Percentiles rank a stretch among this genome's conserved stretches.
These are phyloP conservation scores for Drosophila arawakana DNA, from an alignment of 1,140 invertebrate species.

Conservation along the genomic window DNA sequence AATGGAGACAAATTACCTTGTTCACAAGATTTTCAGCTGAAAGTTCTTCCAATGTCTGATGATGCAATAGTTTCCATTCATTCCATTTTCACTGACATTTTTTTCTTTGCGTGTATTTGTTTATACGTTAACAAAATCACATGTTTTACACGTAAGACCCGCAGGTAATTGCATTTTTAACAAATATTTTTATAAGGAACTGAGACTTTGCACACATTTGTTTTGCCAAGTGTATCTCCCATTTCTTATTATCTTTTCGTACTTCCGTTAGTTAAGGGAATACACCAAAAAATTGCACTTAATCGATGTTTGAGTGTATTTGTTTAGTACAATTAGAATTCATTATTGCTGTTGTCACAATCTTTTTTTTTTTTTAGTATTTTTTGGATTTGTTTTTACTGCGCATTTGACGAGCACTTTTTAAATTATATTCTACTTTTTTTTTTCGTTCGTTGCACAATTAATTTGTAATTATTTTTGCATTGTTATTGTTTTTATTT, in stretches of 20 bases:
- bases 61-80: conserved; percentile 36
- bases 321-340: conserved; percentile 21
- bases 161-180: conserved; percentile 35
- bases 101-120: conserved; percentile 36
- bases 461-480: conserved; percentile 61
- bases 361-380: conserved; percentile 19
- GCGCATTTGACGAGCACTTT: conserved; percentile 50
- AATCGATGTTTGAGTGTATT: conserved; percentile 4
- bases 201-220: conserved; percentile 18
- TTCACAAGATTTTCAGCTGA: conserved; percentile 2
- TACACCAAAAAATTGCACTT: conserved; percentile 44
- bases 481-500: conserved; percentile 51
- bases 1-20: conserved; percentile 20
- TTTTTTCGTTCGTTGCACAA: conserved; percentile 40
- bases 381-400: conserved; percentile 23
- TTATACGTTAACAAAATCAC: conserved; percentile 54
- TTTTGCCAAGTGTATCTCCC: no score
- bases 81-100: conserved; percentile 41
- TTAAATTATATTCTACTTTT: conserved; percentile 33
- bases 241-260: conserved; percentile 8
- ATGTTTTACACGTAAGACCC: conserved; percentile 54
- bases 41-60: conserved; percentile 15
- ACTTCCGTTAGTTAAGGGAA: conserved; percentile 18
- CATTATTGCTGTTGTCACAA: conserved; percentile 22
- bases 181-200: conserved; percentile 1